Evolutionary conservation across 2,113 vertebrate species (phyloP), one percentile per base, ranked within the genome.

Genomic region (Stigmatopora argus): DNA sequence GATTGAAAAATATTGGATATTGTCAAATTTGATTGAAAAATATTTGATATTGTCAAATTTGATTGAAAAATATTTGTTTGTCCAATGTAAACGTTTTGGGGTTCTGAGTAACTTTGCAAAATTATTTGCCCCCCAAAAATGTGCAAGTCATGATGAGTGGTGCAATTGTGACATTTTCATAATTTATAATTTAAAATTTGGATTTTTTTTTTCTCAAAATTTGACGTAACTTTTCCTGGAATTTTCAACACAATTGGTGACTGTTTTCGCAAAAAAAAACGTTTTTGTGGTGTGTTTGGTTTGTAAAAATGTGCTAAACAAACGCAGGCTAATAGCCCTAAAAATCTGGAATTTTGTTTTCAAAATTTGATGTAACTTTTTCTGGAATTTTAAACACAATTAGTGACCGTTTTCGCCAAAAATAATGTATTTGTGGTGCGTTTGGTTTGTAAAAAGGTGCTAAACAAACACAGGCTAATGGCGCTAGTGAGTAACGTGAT

Each of bases 401-500:
- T 52, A 19, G 53, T 56, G 53, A 56, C 53, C 15, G 13, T 31
- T 31, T 56, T 56, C 23, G 23, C 19, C 7, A 31, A 56, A 51
- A 15, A 56, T 31, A 34, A 56, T 14, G 4, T 23, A 13, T 53
- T 11, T 23, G 19, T 53, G 51, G 19, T 53, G n/a, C 21, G 51
- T 53, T 53, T 53, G 51, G 51, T 19, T 23, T 53, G 10, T 23
- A 53, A 53, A 53, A 53, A 53, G 49, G 51, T 53, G 51, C 51
- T 23, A 53, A 53, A 53, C 51, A 53, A 53, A 53, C 51, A 53
- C 51, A 53, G 19, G 51, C 53, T 56, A 56, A 56, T 56, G 53
- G 14, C 6, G 52, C 21, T 55, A 55, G 23, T 55, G 21, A 55
- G 53, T 56, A 23, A 56, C 31, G 53, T 56, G 23, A 56, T 56